Base-by-base conservation (phyloP, 2,888 invertebrate genomes). In the Eristalis pertinax region DNA sequence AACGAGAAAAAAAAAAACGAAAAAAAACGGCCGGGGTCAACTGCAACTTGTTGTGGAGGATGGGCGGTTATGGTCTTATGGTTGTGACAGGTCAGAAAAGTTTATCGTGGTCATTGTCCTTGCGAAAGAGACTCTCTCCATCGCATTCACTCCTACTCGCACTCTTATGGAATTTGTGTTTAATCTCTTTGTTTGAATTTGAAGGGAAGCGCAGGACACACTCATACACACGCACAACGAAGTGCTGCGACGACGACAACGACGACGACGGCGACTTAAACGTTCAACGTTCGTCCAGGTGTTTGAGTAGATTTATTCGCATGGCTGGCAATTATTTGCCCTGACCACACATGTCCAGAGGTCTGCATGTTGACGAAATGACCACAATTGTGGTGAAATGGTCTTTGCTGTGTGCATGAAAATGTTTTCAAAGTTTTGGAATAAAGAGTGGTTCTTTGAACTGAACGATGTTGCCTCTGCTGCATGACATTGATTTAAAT, bases 231-330 rank as follows among this genome's bases (percentile, higher is more conserved):
- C 19, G 13, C 11, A 38, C 38, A 38, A 0, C 10, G 10, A 50
- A 50, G 19, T 8, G n/a, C 19, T 72, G 4, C 29, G 72, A 65
- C 50, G n/a, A 32, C 32, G 32, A 32, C 32, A 8, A 32, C 32
- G 4, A 29, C 29, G 29, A 4, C 32, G 50, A 50, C 19, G 50
- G 19, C 32, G n/a, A 32, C 65, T 74, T 35, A 38, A 63, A 77
- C 35, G 43, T 10, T 43, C 2, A 19, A 50, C 15, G 35, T 62
- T 4, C 10, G 29, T 43, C 29, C 84, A 84, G 87, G 84, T 87
- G 84, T 75, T 87, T 80, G 72, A 67, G 67, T 70, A 70, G 76
- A 84, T 84, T 87, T 87, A 87, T 80, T 80, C 84, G 65, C 83
- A 84, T 76, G 76, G 80, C 56, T 22, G 73, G 84, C 76, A 84